Percentiles rank a stretch among this genome's conserved stretches.
Evolutionary conservation across 2,888 invertebrate species (phyloP).

Genomic region (Hyalella azteca): DNA sequence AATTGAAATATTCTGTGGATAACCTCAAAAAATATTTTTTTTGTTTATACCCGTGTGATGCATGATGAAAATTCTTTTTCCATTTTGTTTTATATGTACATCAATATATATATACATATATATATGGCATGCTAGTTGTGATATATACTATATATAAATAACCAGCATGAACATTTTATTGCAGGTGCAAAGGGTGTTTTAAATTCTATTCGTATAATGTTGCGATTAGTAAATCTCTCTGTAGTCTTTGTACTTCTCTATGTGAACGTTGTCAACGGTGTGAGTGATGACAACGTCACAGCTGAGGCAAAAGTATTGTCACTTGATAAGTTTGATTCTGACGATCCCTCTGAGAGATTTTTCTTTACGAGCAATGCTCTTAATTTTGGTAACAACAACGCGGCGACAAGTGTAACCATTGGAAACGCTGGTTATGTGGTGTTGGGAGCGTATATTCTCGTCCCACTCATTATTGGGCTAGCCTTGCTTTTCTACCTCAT

Average conservation of each 20-base stretch:
- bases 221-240: not conserved
- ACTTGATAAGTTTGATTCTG: not conserved
- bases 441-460: slow-evolving; percentile 54
- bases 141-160: too few species aligned
- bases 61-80: too few species aligned
- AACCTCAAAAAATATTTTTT: too few species aligned
- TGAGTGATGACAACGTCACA: not conserved
- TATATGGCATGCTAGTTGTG: too few species aligned
- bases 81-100: too few species aligned
- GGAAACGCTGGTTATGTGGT: slow-evolving; percentile 55
- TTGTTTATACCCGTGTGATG: too few species aligned
- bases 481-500: slow-evolving; percentile 57
- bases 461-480: slow-evolving; percentile 57
- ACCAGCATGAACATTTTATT: too few species aligned
- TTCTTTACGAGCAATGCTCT: slow-evolving; percentile 39
- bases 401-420: slow-evolving; percentile 47
- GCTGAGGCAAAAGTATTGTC: not conserved
- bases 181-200: too few species aligned
- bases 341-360: slow-evolving; percentile 40
- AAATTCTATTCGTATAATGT: too few species aligned
- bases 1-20: too few species aligned
- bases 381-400: slow-evolving; percentile 39
- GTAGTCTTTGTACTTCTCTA: not conserved
- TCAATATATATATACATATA: too few species aligned
- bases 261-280: not conserved